Conservation (phyloP, 2,797 vertebrate species). For the Microchirus variegatus region DNA sequence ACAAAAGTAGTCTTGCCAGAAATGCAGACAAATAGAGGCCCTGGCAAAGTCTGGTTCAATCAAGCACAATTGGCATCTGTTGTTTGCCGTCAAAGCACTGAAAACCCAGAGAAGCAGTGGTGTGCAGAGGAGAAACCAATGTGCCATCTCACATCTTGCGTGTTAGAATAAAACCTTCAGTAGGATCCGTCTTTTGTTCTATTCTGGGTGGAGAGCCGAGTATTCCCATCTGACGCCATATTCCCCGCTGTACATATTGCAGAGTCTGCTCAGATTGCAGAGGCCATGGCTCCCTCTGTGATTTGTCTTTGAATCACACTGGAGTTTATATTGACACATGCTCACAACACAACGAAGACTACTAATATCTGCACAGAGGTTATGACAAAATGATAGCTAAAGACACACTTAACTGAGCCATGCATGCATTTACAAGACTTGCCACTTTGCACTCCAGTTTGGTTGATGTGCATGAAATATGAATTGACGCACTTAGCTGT, state of each 20-base stretch:
- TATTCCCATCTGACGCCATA: constrained; percentile 52
- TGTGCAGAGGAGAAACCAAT: constrained; percentile 33
- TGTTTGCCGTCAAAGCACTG: constrained; percentile 12
- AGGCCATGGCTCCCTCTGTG: constrained; percentile 28
- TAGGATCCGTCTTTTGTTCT: constrained; percentile 60
- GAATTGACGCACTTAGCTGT: constrained; percentile 30
- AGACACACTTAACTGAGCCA: constrained; percentile 8
- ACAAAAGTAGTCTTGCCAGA: constrained; percentile 16
- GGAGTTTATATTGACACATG: constrained; percentile 20
- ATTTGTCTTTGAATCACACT: constrained; percentile 46
- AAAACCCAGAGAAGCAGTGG: constrained; percentile 29
- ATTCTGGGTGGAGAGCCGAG: constrained; percentile 44
- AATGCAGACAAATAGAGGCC: not conserved
- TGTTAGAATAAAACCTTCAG: constrained; percentile 41
- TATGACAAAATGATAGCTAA: constrained; percentile 33
- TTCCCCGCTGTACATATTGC: constrained; percentile 38
- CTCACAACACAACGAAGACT: not conserved
- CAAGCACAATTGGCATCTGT: constrained; percentile 56
- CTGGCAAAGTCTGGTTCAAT: constrained; percentile 6
- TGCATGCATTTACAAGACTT: constrained; percentile 33
- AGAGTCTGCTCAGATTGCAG: constrained; percentile 36
- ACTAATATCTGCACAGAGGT: constrained; percentile 16
- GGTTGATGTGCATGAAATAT: constrained; percentile 31
- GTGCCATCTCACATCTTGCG: constrained; percentile 36
- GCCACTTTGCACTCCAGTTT: constrained; percentile 19